Evolutionary conservation across 1,140 invertebrate species (phyloP).

Genomic region (Trichonephila clavipes): DNA sequence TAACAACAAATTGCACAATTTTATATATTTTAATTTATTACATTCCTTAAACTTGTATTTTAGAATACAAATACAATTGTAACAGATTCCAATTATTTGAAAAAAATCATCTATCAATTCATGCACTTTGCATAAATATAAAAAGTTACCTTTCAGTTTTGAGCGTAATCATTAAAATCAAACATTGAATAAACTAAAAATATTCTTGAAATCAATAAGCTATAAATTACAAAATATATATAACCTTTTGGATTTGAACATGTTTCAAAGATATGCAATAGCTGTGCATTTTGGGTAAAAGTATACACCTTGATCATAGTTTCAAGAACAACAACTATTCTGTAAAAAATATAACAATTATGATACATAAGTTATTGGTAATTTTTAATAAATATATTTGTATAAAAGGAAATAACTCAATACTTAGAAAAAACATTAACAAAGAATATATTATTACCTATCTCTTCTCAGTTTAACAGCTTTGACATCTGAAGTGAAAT

Average conservation of each 20-base stretch:
- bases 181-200: neutral
- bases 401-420: too few relatives aligned
- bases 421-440: too few relatives aligned
- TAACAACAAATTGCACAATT: too few relatives aligned
- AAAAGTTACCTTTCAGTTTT: too few relatives aligned
- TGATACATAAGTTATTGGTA: neutral
- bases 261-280: constrained; percentile 98
- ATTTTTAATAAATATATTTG: neutral
- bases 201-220: neutral
- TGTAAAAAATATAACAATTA: constrained; percentile 78
- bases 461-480: constrained; percentile 95
- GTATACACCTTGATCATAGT: constrained; percentile 98
- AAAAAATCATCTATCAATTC: too few relatives aligned
- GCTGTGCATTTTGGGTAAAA: constrained; percentile 96
- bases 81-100: too few relatives aligned
- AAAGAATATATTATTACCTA: constrained; percentile 79
- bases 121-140: too few relatives aligned
- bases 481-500: constrained; percentile 95
- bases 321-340: constrained; percentile 97
- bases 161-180: too few relatives aligned
- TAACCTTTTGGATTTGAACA: constrained; percentile 92
- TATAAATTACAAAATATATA: neutral
- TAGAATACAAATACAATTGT: too few relatives aligned
- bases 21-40: too few relatives aligned
- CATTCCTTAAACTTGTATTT: too few relatives aligned